Conservation (phyloP, 2,113 vertebrate species). For the Melanerpes formicivorus region DNA sequence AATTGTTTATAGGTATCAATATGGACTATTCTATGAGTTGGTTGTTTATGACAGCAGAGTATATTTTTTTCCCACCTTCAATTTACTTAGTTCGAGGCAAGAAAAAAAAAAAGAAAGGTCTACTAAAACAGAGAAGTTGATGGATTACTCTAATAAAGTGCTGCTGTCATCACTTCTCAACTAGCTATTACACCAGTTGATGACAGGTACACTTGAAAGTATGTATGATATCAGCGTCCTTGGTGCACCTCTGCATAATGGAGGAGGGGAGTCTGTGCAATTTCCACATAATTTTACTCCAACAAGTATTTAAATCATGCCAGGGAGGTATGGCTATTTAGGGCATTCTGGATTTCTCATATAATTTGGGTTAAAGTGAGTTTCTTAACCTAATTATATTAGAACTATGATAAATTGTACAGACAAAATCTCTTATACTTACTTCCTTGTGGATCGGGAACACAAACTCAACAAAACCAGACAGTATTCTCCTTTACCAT, state of each 20-base stretch:
- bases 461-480: background rate
- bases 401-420: background rate
- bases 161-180: background rate
- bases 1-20: background rate
- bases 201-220: background rate
- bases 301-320: background rate
- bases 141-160: background rate
- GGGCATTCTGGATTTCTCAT: background rate
- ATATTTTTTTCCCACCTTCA: background rate
- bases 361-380: background rate
- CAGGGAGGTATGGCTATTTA: background rate
- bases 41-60: background rate
- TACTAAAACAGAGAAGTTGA: background rate
- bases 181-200: background rate
- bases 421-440: background rate
- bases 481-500: background rate
- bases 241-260: background rate
- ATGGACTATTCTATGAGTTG: background rate
- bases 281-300: background rate
- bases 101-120: background rate
- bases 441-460: background rate
- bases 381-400: background rate
- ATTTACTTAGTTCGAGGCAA: background rate
- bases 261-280: background rate
- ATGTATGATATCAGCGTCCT: background rate